phyloP scores from a whole-genome alignment of 1,140 invertebrate species.

The Phortica variegata region DNA sequence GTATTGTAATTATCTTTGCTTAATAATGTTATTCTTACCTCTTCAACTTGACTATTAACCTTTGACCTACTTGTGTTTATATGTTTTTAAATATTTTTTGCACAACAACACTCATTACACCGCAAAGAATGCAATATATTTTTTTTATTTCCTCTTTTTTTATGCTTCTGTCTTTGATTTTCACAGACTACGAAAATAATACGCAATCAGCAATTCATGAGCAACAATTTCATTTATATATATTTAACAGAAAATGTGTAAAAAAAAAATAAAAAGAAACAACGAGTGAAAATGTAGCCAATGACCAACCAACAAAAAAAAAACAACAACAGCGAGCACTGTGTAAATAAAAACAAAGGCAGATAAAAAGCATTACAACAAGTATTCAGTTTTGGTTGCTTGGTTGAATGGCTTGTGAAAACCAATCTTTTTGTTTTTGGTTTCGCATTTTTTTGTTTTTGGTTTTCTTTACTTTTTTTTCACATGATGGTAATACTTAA shows the following conservation, averaged over 20 bases:
- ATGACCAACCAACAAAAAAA: too few relatives aligned
- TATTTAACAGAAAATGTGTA: constrained; percentile 12
- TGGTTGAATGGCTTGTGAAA: constrained; percentile 6
- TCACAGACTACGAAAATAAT: too few relatives aligned
- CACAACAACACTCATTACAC: constrained; percentile 46
- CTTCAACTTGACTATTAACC: too few relatives aligned
- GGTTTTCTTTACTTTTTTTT: background rate
- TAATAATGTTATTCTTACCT: too few relatives aligned
- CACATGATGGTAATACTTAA: constrained; percentile 35
- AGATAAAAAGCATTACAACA: constrained; percentile 9
- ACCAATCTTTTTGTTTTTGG: background rate
- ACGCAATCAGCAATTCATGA: background rate
- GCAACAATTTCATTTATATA: constrained; percentile 7
- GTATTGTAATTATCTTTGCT: too few relatives aligned
- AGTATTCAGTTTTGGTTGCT: constrained; percentile 21
- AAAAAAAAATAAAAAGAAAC: too few relatives aligned
- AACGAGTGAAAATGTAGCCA: too few relatives aligned
- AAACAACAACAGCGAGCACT: too few relatives aligned
- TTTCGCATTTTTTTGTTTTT: background rate
- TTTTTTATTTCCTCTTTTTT: constrained; percentile 3
- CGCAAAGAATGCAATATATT: constrained; percentile 22
- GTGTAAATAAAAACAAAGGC: too few relatives aligned
- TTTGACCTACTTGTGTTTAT: too few relatives aligned
- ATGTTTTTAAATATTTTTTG: constrained; percentile 44
- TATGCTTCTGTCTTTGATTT: constrained; percentile 28